Evolutionary conservation across 2,888 invertebrate species (phyloP).

Genomic region (Monoplex corrugatus): DNA sequence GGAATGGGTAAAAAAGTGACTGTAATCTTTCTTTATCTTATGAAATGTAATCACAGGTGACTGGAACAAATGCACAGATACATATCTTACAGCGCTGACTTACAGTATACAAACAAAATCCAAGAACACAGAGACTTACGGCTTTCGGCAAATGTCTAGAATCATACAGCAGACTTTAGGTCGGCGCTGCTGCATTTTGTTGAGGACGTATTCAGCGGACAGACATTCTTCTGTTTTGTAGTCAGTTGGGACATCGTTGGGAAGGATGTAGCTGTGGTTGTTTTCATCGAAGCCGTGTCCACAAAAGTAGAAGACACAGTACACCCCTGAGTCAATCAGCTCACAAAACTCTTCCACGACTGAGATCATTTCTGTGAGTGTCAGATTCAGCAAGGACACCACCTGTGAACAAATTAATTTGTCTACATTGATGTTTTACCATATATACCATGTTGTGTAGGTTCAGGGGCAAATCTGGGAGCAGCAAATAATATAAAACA

Average conservation of each 20-base stretch:
- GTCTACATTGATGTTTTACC: no score
- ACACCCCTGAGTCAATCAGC: conserved; percentile 80
- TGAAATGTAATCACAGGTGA: no score
- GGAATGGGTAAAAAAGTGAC: no score
- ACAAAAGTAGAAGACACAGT: conserved; percentile 81
- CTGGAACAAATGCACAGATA: no score
- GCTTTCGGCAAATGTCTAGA: conserved; percentile 81
- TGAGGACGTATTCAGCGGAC: conserved; percentile 73
- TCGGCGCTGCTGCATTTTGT: conserved; percentile 75
- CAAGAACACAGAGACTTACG: conserved; percentile 60
- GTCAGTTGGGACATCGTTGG: conserved; percentile 80
- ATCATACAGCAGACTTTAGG: conserved; percentile 81
- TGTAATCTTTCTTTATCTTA: no score
- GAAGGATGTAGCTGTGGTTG: conserved; percentile 82
- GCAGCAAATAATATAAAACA: no score
- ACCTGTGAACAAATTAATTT: conserved; percentile 65
- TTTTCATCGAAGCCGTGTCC: conserved; percentile 82
- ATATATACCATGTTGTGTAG: no score
- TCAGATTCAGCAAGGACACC: conserved; percentile 81
- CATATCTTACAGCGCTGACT: no score
- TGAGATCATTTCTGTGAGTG: conserved; percentile 80
- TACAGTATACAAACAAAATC: no score
- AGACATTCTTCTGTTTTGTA: conserved; percentile 79
- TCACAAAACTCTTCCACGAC: conserved; percentile 81
- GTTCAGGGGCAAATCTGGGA: no score